Base-by-base conservation (phyloP, 2,888 invertebrate genomes). In the Eupithecia abbreviata region DNA sequence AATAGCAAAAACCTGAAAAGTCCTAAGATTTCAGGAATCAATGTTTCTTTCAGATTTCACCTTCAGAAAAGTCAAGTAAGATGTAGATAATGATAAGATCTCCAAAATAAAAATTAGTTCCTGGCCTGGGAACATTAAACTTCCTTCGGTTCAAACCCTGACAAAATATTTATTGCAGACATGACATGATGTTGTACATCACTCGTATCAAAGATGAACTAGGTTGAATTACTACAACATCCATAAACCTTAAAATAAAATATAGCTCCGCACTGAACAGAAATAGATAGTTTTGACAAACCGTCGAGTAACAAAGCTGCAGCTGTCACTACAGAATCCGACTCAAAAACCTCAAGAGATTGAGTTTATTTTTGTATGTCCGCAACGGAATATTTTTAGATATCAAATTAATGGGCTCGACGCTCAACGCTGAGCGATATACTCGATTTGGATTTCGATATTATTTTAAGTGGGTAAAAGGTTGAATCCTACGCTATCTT, bases 201-300 rank as follows among this genome's bases (percentile, higher is more conserved):
- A 51, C 49, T 51, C 55, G 41, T 30, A n/a, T 71, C 71, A 71
- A 71, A 70, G 70, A 70, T 68, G 45, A 68, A 43, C 62, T 43
- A 71, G 55, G 18, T 55, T 71, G 71, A 30, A 15, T 71, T 42
- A 41, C 45, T 71, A 42, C 58, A 65, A 72, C 49, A 42, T 10
- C 66, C 47, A 67, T 71, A 66, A 75, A 73, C 65, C 47, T 58
- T 65, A 42, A 69, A 75, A 75, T 68, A 68, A 67, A 72, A 47
- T 67, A 51, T n/a, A 45, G 42, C 47, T 47, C 12, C 15, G 49
- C 65, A 67, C 30, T 3, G 58, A 49, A 77, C 78, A 69, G 74
- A 76, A 79, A 80, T 79, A 81, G 75, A 78, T 70, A 72, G n/a
- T 77, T 77, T 78, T 81, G 78, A 80, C 76, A 80, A 78, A 82